A percentile compares a stretch with the other conserved stretches of the same genome.
phyloP scores from a whole-genome alignment of 2,888 invertebrate species.

The Sympetrum striolatum region DNA sequence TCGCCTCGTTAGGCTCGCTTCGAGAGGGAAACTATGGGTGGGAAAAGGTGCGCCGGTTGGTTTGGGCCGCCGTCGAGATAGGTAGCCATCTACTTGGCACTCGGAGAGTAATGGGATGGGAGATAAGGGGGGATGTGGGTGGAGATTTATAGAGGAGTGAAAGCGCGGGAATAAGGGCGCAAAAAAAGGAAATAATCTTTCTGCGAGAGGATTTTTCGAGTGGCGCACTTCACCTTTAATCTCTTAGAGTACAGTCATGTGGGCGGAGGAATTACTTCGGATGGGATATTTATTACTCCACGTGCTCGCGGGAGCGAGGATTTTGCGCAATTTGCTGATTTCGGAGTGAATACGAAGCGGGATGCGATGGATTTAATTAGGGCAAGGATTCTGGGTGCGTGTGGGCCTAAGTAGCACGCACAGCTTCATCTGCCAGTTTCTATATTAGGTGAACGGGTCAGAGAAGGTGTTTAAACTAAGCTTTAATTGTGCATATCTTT shows the following conservation, averaged over 20 bases:
- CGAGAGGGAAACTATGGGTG: not conserved
- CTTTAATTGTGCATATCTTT: too few species aligned
- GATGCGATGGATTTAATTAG: too few species aligned
- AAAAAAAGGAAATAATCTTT: slow-evolving; percentile 37
- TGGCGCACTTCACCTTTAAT: not conserved
- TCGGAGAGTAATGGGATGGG: not conserved
- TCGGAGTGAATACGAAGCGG: too few species aligned
- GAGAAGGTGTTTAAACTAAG: too few species aligned
- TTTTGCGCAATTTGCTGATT: too few species aligned
- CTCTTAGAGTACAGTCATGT: not conserved
- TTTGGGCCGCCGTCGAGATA: not conserved
- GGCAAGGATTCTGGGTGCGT: too few species aligned
- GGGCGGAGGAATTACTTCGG: too few species aligned
- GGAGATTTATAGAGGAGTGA: not conserved
- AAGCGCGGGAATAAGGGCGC: not conserved
- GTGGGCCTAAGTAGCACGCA: too few species aligned
- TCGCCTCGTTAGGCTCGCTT: not conserved
- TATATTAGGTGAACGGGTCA: too few species aligned
- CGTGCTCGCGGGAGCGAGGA: too few species aligned
- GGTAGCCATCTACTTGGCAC: not conserved
- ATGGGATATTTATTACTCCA: too few species aligned
- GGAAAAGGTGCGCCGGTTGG: not conserved
- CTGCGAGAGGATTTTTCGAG: not conserved
- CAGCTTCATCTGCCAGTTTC: too few species aligned
- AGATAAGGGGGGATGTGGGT: not conserved